Evolutionary conservation across 2,888 invertebrate genomes (phyloP), one percentile per base, ranked within the genome.

Genomic region (Linyphia triangularis): DNA sequence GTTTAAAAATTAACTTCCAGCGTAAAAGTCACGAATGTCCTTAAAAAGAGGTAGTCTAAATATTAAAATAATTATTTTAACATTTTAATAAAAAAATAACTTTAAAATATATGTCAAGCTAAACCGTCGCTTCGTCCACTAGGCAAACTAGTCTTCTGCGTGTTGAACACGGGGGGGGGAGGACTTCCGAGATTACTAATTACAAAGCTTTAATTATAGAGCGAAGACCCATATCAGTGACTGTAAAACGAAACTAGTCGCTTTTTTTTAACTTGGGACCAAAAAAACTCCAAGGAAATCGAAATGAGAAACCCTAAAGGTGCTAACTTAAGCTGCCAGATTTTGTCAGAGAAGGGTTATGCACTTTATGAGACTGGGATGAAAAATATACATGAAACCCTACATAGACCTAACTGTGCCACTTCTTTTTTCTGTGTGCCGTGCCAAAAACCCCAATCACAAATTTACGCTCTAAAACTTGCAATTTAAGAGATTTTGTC

Each of bases 401-500:
- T 79, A 67, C 67, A 67, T 9, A 43, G 30, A 19, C 43, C 28
- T 51, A 65, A 7, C 28, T 59, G 61, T 63, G 61, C 37, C 28
- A 24, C 33, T 26, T 40, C 61, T 73, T 59, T 75, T 77, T 33
- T 61, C 9, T 5, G 7, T 19, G 1, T 2, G 33, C 33, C 59
- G 57, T 59, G 28, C 2, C 67, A 30, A 33, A 33, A 59, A 77
- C 24, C 77, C 77, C 63, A 77, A 63, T 77, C 63, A 63, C 26
- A 77, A 77, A 77, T 61, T 77, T 77, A 77, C 77, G 77, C 77
- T 77, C 77, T 77, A 77, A 77, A 77, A 77, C 77, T 77, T 77
- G 37, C 63, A 77, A 77, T 77, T 77, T 77, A 28, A 63, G 63
- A 63, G 61, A 16, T 30, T 43, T 73, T 73, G 22, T 59, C 40